These are phyloP conservation scores for Melanotus villosus DNA, from an alignment of 2,888 invertebrate species.

Conservation along the genomic window DNA sequence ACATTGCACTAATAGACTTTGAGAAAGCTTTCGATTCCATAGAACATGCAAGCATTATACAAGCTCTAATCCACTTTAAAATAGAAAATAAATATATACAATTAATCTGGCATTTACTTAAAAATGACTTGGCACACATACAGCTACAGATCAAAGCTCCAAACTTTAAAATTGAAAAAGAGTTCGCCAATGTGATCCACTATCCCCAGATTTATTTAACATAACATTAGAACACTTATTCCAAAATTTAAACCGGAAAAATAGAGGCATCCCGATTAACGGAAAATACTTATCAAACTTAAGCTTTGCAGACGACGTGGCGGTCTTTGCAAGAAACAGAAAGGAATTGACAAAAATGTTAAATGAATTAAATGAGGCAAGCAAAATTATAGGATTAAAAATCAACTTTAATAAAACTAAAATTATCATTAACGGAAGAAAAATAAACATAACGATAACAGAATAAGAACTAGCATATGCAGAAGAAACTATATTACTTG, in stretches of 20 bases:
- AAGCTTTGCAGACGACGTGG: neutral
- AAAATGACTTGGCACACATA: neutral
- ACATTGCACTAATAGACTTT: neutral
- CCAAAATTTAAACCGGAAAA: neutral
- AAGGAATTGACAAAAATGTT: neutral
- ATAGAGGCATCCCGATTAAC: neutral
- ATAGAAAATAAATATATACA: neutral
- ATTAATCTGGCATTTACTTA: neutral
- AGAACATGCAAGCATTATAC: neutral
- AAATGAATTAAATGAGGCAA: neutral
- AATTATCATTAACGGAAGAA: neutral
- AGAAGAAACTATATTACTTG: too few species aligned
- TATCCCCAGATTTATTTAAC: slow-evolving; percentile 2
- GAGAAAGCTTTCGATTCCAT: neutral
- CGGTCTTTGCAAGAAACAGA: neutral
- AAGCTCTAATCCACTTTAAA: neutral
- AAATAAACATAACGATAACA: neutral
- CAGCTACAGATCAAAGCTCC: neutral
- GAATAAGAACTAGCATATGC: too few species aligned
- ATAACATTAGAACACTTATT: slow-evolving; percentile 3
- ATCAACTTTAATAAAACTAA: neutral
- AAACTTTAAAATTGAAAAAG: neutral
- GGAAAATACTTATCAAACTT: slow-evolving; percentile 1
- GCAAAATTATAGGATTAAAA: neutral
- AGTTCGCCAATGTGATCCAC: neutral